Conservation (phyloP, 2,888 invertebrate genomes). For the Stenodera caucasica region DNA sequence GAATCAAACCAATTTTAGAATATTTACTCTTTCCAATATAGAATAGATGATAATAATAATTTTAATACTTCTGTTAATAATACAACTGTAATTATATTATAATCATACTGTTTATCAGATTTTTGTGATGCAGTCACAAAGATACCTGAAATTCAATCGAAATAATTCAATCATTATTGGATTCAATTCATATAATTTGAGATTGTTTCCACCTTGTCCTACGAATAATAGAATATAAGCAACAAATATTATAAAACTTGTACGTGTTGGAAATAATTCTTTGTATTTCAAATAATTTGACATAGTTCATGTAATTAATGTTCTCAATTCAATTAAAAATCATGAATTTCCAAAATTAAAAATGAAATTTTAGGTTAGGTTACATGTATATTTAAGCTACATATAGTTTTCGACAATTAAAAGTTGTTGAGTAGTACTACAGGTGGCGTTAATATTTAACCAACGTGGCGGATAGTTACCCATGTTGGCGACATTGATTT, state of each 20-base stretch:
- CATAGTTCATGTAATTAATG: no score
- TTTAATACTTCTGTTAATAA: slow-evolving; percentile 86
- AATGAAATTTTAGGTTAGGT: no score
- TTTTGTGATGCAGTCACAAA: slow-evolving; percentile 89
- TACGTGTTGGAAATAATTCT: slow-evolving; percentile 82
- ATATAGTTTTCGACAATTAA: no score
- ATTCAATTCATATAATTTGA: no score
- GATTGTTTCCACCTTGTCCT: slow-evolving; percentile 96
- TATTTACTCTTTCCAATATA: slow-evolving; percentile 73
- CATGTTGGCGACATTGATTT: neutral
- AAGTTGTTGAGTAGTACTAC: no score
- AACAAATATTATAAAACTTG: slow-evolving; percentile 78
- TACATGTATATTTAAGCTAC: no score
- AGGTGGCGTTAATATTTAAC: no score
- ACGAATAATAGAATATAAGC: slow-evolving; percentile 87
- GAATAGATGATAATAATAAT: slow-evolving; percentile 68
- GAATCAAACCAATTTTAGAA: slow-evolving; percentile 18
- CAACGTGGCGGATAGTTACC: no score
- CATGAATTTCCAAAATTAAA: no score
- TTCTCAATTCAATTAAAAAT: no score
- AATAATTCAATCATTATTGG: neutral
- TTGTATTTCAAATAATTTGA: slow-evolving; percentile 48
- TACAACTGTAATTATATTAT: slow-evolving; percentile 87
- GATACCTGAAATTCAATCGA: slow-evolving; percentile 67
- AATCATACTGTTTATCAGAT: slow-evolving; percentile 77